Conservation (phyloP, 2,797 vertebrate species). For the Erethizon dorsatum region DNA sequence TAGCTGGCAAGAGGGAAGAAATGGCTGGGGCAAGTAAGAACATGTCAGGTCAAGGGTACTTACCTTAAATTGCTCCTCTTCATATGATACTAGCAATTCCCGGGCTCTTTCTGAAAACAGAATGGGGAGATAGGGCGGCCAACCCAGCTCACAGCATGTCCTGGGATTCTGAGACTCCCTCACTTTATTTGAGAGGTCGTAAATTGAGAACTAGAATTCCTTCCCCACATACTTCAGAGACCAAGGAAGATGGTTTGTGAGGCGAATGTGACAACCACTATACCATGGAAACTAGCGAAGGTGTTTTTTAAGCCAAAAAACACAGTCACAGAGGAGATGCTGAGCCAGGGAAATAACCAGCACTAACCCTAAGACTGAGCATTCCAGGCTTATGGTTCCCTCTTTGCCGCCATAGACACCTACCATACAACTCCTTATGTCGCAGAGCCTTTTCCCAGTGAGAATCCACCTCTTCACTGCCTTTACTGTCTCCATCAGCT, state of each 20-base stretch:
- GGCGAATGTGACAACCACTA: background rate
- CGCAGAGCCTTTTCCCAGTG: constrained; percentile 86
- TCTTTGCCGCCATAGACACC: constrained; percentile 67
- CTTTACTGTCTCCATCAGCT: constrained; percentile 70
- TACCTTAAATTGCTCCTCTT: constrained; percentile 95
- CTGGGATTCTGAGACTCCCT: constrained; percentile 31
- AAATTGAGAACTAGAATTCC: constrained; percentile 60
- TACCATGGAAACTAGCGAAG: constrained; percentile 24
- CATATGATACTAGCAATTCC: constrained; percentile 94
- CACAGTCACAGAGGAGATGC: constrained; percentile 59
- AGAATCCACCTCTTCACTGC: constrained; percentile 59
- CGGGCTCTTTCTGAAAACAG: constrained; percentile 91
- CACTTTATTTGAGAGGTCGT: constrained; percentile 16
- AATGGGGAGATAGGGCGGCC: background rate
- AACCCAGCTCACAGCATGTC: background rate
- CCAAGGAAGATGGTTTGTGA: constrained; percentile 29
- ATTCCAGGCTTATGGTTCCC: background rate
- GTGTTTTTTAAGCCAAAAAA: constrained; percentile 50
- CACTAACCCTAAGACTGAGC: constrained; percentile 1
- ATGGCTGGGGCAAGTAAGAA: constrained; percentile 26
- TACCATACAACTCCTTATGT: constrained; percentile 93
- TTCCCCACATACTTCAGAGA: constrained; percentile 28
- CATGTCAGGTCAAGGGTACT: constrained; percentile 53
- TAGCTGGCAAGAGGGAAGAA: constrained; percentile 76
- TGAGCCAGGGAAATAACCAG: constrained; percentile 38